Percentiles rank a stretch among this genome's conserved stretches.
These are phyloP conservation scores for Sphenopsis melanotis DNA, from an alignment of 2,797 vertebrate species.

Conservation along the genomic window DNA sequence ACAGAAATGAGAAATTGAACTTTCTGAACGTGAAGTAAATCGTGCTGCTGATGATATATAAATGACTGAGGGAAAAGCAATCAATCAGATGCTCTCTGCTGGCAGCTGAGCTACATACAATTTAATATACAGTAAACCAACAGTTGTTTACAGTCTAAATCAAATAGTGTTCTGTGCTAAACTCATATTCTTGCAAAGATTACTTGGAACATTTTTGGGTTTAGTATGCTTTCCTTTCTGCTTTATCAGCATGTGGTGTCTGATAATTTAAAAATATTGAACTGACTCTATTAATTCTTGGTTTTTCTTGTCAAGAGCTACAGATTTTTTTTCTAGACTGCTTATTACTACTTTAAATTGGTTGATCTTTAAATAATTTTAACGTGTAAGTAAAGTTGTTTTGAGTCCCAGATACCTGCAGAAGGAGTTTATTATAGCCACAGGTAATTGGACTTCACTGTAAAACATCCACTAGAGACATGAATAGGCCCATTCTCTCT, in stretches of 20 bases:
- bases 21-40: slow-evolving; percentile 26
- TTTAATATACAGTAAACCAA: not conserved
- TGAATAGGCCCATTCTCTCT: not conserved
- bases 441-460: not conserved
- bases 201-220: not conserved
- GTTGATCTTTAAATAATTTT: not conserved
- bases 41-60: not conserved
- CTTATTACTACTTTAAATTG: not conserved
- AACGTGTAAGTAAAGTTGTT: not conserved
- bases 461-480: not conserved
- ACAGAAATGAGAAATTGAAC: slow-evolving; percentile 36
- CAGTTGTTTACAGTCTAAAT: not conserved
- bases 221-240: not conserved
- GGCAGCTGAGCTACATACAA: not conserved
- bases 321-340: not conserved
- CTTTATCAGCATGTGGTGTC: not conserved
- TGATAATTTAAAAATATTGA: not conserved
- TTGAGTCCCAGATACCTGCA: not conserved
- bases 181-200: not conserved
- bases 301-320: not conserved
- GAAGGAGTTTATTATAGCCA: not conserved
- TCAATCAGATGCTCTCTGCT: not conserved
- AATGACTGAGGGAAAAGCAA: not conserved
- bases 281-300: not conserved
- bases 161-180: not conserved